Evolutionary conservation across 2,888 invertebrate genomes (phyloP), one percentile per base, ranked within the genome.

Genomic region (Eugnorisma glareosa): DNA sequence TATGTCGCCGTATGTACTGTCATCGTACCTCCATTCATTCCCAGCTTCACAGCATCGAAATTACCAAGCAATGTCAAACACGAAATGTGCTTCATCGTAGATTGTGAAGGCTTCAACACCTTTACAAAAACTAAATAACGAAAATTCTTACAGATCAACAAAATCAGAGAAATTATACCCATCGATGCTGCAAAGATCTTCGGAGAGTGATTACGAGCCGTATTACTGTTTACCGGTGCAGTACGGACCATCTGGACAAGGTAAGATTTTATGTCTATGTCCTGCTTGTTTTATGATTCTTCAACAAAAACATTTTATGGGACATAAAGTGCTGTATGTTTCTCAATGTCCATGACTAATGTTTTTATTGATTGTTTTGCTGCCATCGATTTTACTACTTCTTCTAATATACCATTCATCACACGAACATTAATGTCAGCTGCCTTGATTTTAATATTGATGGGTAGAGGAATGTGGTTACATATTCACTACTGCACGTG

Each of bases 151-250:
- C 97, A 99, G 99, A 95, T 99, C 99, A 63, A 99, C 99, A 31
- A 99, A 99, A 96, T 99, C 99, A 18, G 99, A 99, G 94, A 99
- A 99, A 96, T 97, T 99, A 93, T 99, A 99, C 94, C 99, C 99
- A 54, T 99, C 99, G 82, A 99, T 99, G 99, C 95, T 99, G 90
- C 98, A 98, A 89, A 97, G 98, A 83, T 98, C 98, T 91, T 97
- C 98, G 88, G 97, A 98, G 90, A 98, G 98, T 80, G 98, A 99
- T 93, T 98, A 98, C 85, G 99, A 98, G 92, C 98, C 98, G 0
- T 98, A 98, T 94, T 98, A 98, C 93, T 98, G 98, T 93, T 97
- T 98, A 86, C 98, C 98, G 1, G 98, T 98, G 82, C 96, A 97
- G 80, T 97, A 97, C 90, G 97, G 96, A 88, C 94, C 96, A 80